Evolutionary conservation across 2,888 invertebrate genomes (phyloP).

Genomic region (Lithophane socia): DNA sequence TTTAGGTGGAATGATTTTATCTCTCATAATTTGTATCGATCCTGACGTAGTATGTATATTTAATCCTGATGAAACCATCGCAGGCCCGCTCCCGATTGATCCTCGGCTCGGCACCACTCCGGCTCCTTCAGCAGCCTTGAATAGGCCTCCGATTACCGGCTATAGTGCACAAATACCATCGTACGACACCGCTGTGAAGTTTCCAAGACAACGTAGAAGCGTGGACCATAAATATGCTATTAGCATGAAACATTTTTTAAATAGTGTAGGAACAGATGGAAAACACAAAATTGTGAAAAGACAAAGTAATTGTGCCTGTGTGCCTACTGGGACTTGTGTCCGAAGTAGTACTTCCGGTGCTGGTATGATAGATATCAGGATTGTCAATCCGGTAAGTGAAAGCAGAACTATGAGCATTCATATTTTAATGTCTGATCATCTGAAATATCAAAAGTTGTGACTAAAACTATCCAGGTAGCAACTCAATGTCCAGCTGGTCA

Average conservation of each 20-base stretch:
- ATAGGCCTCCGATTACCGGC: slow-evolving; percentile 77
- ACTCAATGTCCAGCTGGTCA: slow-evolving; percentile 83
- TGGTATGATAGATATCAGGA: slow-evolving; percentile 91
- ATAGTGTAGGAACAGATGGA: slow-evolving; percentile 42
- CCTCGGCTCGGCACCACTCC: slow-evolving; percentile 87
- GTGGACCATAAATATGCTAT: slow-evolving; percentile 42
- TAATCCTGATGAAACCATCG: slow-evolving; percentile 84
- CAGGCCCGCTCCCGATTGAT: slow-evolving; percentile 86
- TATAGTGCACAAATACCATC: slow-evolving; percentile 80
- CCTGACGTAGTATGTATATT: slow-evolving; percentile 85
- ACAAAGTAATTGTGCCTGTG: slow-evolving; percentile 84
- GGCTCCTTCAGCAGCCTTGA: slow-evolving; percentile 76
- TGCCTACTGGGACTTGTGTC: slow-evolving; percentile 81
- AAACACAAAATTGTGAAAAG: slow-evolving; percentile 80
- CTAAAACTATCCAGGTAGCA: slow-evolving; percentile 59
- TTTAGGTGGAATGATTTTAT: slow-evolving; percentile 79
- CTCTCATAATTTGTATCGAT: slow-evolving; percentile 84
- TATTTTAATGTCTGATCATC: not conserved
- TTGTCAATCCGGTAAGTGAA: slow-evolving; percentile 90
- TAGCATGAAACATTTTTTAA: slow-evolving; percentile 63
- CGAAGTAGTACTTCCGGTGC: slow-evolving; percentile 82
- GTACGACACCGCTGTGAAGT: slow-evolving; percentile 81
- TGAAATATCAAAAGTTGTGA: slow-evolving; percentile 20
- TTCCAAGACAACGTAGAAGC: slow-evolving; percentile 83
- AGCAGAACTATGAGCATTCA: not conserved